Evolutionary conservation across 1,140 invertebrate genomes (phyloP).

Genomic region (Calliopsis andreniformis): DNA sequence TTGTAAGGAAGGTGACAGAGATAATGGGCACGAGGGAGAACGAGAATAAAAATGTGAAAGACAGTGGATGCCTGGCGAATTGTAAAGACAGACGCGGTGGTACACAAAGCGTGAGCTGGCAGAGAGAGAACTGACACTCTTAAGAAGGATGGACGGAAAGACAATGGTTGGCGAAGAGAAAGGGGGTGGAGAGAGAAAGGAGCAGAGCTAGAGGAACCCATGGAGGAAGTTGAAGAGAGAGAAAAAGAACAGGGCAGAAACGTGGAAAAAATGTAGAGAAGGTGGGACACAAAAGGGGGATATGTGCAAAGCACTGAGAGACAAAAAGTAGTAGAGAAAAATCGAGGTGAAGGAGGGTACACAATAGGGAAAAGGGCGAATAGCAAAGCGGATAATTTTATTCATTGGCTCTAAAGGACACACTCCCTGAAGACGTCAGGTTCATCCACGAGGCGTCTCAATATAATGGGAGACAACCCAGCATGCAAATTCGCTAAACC

Average conservation of each 20-base stretch:
- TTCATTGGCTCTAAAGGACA: constrained; percentile 9
- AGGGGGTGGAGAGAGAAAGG: not conserved
- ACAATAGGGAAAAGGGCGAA: not conserved
- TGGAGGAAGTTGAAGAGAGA: not conserved
- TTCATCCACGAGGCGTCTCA: not conserved
- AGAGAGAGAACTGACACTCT: constrained; percentile 43
- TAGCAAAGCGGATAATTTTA: constrained; percentile 19
- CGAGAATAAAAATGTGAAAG: constrained; percentile 50
- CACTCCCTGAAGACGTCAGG: not conserved
- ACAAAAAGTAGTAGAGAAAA: not conserved
- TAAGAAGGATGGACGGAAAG: constrained; percentile 45
- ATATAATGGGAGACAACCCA: not conserved
- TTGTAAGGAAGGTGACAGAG: constrained; percentile 31
- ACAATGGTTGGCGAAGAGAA: constrained; percentile 20
- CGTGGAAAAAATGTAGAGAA: constrained; percentile 23
- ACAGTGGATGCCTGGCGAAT: constrained; percentile 46
- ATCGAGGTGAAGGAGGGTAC: not conserved
- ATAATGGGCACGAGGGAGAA: constrained; percentile 31
- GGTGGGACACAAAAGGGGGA: constrained; percentile 15
- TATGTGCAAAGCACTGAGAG: constrained; percentile 14
- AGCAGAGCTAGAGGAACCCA: not conserved
- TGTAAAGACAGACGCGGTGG: constrained; percentile 46
- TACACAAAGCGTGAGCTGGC: constrained; percentile 41
- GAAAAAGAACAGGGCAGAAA: not conserved
- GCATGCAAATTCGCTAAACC: too few species aligned